phyloP scores from a whole-genome alignment of 2,797 vertebrate species.

The Eulemur rubriventer region DNA sequence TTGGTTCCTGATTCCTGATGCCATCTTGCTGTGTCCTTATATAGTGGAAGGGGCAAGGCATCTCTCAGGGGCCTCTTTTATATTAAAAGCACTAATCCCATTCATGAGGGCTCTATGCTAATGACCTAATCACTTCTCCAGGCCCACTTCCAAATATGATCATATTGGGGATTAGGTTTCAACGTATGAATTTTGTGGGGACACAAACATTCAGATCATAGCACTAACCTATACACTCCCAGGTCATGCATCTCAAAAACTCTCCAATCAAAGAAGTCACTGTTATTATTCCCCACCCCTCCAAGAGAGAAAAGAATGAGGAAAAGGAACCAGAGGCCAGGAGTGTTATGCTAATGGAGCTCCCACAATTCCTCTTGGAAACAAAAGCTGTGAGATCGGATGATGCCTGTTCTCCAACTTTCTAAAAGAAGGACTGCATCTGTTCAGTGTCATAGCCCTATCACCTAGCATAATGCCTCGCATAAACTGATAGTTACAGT shows the following conservation, averaged over 20 bases:
- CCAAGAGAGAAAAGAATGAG: neutral
- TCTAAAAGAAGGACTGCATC: neutral
- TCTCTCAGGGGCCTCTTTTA: neutral
- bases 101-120: neutral
- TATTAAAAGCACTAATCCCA: neutral
- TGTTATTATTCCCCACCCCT: neutral
- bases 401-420: neutral
- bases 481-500: neutral
- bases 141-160: neutral
- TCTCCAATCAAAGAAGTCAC: neutral
- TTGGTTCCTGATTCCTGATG: neutral
- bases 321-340: neutral
- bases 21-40: neutral
- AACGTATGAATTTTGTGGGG: neutral
- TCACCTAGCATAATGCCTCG: neutral
- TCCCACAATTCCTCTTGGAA: neutral
- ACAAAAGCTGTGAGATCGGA: neutral
- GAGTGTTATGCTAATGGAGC: neutral
- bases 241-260: neutral
- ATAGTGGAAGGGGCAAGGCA: neutral
- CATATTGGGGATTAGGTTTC: neutral
- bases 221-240: neutral
- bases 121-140: neutral
- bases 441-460: neutral
- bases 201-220: neutral